These are phyloP conservation scores for Graphium colonna DNA, from an alignment of 2,888 invertebrate genomes.

Conservation along the genomic window DNA sequence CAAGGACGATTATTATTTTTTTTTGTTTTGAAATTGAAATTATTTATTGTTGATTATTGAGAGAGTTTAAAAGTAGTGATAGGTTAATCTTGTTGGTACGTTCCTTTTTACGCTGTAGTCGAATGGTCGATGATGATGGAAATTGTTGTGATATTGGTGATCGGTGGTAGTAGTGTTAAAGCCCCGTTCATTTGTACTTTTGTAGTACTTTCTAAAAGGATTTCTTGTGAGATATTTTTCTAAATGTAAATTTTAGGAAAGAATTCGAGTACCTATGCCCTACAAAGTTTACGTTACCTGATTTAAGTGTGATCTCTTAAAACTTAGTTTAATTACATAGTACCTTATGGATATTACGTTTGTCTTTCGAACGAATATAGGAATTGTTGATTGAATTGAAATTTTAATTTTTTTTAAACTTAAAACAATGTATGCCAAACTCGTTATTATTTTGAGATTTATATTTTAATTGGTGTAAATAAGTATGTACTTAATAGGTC, in stretches of 20 bases:
- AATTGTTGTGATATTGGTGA: conserved; percentile 53
- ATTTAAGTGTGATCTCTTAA: conserved; percentile 73
- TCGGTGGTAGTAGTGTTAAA: conserved; percentile 55
- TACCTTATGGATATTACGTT: conserved; percentile 50
- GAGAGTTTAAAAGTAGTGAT: not conserved
- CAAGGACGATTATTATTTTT: not conserved
- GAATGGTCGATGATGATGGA: not conserved
- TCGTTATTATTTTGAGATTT: conserved; percentile 70
- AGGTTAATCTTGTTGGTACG: not conserved
- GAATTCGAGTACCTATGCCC: conserved; percentile 29
- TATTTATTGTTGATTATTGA: not conserved
- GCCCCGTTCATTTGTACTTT: conserved; percentile 37
- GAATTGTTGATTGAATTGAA: conserved; percentile 49
- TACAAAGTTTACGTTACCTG: conserved; percentile 63
- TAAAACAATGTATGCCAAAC: conserved; percentile 58
- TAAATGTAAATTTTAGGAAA: conserved; percentile 32
- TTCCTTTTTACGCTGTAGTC: not conserved
- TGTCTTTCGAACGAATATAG: conserved; percentile 36
- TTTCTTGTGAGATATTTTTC: conserved; percentile 33
- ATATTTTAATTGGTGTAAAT: conserved; percentile 41
- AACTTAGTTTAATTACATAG: conserved; percentile 59
- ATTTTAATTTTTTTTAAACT: conserved; percentile 42
- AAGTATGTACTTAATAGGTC: conserved; percentile 39
- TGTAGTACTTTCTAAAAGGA: conserved; percentile 36
- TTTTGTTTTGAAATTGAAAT: not conserved